Evolutionary conservation across 2,888 invertebrate genomes (phyloP).

Genomic region (Mantis religiosa): DNA sequence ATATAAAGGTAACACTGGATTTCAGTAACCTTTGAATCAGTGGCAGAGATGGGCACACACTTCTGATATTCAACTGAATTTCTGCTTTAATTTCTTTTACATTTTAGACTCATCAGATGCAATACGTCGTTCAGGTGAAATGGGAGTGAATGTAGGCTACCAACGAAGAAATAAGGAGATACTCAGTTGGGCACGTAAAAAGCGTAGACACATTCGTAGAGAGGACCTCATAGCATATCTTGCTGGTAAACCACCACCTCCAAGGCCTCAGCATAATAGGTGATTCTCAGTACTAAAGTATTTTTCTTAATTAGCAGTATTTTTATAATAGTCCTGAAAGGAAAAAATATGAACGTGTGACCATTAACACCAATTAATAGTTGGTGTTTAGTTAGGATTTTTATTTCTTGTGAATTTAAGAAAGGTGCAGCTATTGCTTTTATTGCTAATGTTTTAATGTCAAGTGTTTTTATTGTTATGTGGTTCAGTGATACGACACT

Average conservation of each 20-base stretch:
- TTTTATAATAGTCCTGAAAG: too few species aligned
- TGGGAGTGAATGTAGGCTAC: conserved; percentile 67
- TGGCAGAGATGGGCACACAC: not conserved
- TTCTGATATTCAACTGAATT: not conserved
- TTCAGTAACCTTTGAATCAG: not conserved
- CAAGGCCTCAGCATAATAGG: conserved; percentile 52
- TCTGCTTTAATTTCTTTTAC: conserved; percentile 20
- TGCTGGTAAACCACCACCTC: conserved; percentile 65
- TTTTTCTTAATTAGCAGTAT: not conserved
- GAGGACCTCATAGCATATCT: conserved; percentile 75
- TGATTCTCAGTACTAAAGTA: conserved; percentile 29
- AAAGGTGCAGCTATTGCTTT: too few species aligned
- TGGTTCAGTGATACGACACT: too few species aligned
- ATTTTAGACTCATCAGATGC: conserved; percentile 67
- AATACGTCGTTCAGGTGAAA: conserved; percentile 62
- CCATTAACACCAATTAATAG: too few species aligned
- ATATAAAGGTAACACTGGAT: conserved; percentile 60
- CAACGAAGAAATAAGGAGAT: conserved; percentile 71
- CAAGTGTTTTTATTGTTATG: too few species aligned
- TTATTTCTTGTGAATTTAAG: too few species aligned
- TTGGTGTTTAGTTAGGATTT: too few species aligned
- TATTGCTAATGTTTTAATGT: too few species aligned
- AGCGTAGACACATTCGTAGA: conserved; percentile 63
- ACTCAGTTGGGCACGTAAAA: conserved; percentile 70
- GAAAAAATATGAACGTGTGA: too few species aligned